phyloP scores from a whole-genome alignment of 1,140 invertebrate species.

The Semibalanus balanoides region DNA sequence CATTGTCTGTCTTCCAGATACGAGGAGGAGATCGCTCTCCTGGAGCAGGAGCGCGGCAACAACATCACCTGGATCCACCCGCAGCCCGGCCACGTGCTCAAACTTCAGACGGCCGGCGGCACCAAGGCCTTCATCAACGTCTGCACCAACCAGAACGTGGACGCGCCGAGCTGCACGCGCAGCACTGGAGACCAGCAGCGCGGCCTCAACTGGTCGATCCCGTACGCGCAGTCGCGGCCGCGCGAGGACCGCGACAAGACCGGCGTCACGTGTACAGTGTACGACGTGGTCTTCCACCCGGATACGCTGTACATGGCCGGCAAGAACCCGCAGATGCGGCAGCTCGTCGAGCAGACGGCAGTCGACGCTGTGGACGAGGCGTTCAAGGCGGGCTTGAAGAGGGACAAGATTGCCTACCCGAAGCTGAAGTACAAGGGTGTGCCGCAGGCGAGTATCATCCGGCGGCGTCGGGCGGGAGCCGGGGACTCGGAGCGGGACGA shows the following conservation, averaged over 20 bases:
- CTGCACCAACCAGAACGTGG: slow-evolving; percentile 12
- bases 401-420: slow-evolving; percentile 16
- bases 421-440: slow-evolving; percentile 1
- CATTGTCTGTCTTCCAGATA: background rate
- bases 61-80: slow-evolving; percentile 12
- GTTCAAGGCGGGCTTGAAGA: slow-evolving; percentile 29
- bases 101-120: background rate
- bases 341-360: slow-evolving; percentile 33
- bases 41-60: slow-evolving; percentile 12
- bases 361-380: slow-evolving; percentile 30
- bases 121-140: slow-evolving; percentile 15
- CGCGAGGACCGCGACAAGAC: background rate
- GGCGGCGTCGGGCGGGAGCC: background rate
- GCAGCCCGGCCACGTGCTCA: slow-evolving; percentile 12
- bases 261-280: slow-evolving; percentile 22
- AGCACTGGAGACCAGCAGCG: background rate
- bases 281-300: slow-evolving; percentile 36
- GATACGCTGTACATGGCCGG: slow-evolving; percentile 32
- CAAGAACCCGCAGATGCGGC: slow-evolving; percentile 29
- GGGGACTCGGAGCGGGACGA: background rate
- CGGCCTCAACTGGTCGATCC: slow-evolving; percentile 13
- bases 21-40: slow-evolving; percentile 8
- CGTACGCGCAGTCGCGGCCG: slow-evolving; percentile 10
- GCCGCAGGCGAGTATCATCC: background rate
- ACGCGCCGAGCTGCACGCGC: background rate